These are phyloP conservation scores for Aphaenogaster floridana DNA, from an alignment of 1,140 invertebrate genomes.

Conservation along the genomic window DNA sequence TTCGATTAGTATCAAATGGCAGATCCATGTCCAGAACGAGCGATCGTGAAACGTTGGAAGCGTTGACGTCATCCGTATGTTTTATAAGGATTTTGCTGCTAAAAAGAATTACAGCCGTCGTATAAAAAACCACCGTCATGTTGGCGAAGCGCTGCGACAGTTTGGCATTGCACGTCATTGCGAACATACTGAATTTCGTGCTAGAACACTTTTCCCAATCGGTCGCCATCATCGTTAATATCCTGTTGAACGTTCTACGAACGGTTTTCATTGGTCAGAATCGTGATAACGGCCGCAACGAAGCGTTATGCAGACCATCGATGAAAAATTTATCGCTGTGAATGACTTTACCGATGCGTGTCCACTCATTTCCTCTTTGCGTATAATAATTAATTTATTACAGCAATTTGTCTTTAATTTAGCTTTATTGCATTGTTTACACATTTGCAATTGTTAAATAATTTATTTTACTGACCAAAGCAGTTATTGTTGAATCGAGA, in stretches of 20 bases:
- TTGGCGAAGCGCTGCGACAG: constrained; percentile 13
- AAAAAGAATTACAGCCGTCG: not conserved
- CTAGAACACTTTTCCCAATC: constrained; percentile 9
- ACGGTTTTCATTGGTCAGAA: not conserved
- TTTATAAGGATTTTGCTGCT: not conserved
- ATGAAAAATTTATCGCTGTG: not conserved
- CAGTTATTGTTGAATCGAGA: not conserved
- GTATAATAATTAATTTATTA: constrained; percentile 25
- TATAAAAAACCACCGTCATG: not conserved
- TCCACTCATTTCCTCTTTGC: not conserved
- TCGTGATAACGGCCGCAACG: not conserved
- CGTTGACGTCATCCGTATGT: not conserved
- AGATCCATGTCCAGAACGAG: constrained; percentile 19
- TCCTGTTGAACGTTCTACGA: constrained; percentile 24
- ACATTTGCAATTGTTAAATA: not conserved
- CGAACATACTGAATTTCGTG: constrained; percentile 1
- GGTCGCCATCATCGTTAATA: constrained; percentile 32
- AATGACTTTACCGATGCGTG: not conserved
- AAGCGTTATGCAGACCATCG: not conserved
- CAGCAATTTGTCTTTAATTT: constrained; percentile 15
- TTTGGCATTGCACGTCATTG: constrained; percentile 8
- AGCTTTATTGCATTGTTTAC: not conserved
- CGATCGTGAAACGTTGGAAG: constrained; percentile 7
- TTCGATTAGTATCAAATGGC: constrained; percentile 8
- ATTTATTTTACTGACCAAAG: not conserved